A percentile compares a stretch with the other conserved stretches of the same genome.
These are phyloP conservation scores for Melanotaenia nigrans DNA, from an alignment of 2,797 vertebrate genomes.

Conservation along the genomic window DNA sequence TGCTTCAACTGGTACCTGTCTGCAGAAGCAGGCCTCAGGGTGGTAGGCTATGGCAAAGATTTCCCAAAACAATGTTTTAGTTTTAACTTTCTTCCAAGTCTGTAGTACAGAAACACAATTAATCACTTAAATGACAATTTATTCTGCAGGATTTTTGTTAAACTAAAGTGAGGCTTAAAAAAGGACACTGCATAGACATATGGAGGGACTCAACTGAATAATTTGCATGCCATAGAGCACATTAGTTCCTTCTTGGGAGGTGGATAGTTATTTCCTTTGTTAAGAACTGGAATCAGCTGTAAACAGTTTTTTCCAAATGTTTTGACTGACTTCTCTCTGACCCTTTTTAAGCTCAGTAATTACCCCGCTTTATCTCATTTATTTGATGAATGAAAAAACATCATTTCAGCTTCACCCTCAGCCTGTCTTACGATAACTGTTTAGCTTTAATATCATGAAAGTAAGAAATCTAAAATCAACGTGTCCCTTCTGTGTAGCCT, in stretches of 20 bases:
- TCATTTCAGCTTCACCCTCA: too few relatives aligned
- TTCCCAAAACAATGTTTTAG: slow-evolving; percentile 53
- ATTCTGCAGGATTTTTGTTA: not conserved
- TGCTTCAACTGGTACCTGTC: slow-evolving; percentile 69
- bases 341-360: not conserved
- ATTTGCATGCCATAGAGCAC: too few relatives aligned
- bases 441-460: too few relatives aligned
- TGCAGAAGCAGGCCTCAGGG: slow-evolving; percentile 51
- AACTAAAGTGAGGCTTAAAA: slow-evolving; percentile 2
- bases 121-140: slow-evolving; percentile 29
- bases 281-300: too few relatives aligned
- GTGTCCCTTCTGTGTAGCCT: slow-evolving; percentile 18
- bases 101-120: slow-evolving; percentile 37
- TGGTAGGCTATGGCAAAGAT: slow-evolving; percentile 29
- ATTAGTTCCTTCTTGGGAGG: too few relatives aligned
- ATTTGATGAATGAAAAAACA: too few relatives aligned
- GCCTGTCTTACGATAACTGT: too few relatives aligned
- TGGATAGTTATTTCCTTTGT: too few relatives aligned
- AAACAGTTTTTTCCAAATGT: too few relatives aligned
- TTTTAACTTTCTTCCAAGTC: slow-evolving; percentile 41
- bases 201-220: not conserved
- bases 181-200: not conserved
- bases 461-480: not conserved
- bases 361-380: not conserved
- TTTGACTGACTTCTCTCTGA: too few relatives aligned